phyloP scores from a whole-genome alignment of 2,113 vertebrate genomes.

The Carlito syrichta region DNA sequence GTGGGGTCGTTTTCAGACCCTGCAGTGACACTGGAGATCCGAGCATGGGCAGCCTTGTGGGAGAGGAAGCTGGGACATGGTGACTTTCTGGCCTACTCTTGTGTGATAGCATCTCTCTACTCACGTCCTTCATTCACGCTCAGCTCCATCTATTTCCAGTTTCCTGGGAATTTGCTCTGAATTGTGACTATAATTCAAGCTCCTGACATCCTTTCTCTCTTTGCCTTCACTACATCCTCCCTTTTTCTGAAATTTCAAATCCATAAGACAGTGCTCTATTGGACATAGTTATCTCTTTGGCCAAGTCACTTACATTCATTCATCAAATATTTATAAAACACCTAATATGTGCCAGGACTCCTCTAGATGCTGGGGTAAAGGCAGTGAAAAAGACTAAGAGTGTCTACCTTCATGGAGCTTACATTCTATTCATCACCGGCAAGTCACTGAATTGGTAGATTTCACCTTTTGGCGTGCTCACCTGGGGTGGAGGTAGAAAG shows the following conservation, averaged over 20 bases:
- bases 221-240: not conserved
- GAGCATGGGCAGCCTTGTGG: not conserved
- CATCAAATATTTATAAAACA: not conserved
- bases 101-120: not conserved
- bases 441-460: not conserved
- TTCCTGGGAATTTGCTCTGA: not conserved
- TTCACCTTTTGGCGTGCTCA: not conserved
- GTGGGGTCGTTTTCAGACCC: not conserved
- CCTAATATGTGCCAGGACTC: not conserved
- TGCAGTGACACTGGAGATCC: not conserved
- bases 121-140: not conserved
- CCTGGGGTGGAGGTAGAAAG: not conserved
- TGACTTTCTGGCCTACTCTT: not conserved
- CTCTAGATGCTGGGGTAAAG: not conserved
- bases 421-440: not conserved
- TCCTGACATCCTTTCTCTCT: not conserved
- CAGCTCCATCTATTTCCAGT: not conserved
- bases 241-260: constrained; percentile 28
- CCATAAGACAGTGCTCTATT: not conserved
- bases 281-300: not conserved
- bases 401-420: not conserved
- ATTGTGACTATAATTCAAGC: not conserved
- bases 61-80: not conserved
- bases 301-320: not conserved
- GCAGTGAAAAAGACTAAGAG: not conserved